Percentiles rank a stretch among this genome's conserved stretches.
These are phyloP conservation scores for Anagrus nilaparvatae DNA, from an alignment of 1,140 invertebrate genomes.

Conservation along the genomic window DNA sequence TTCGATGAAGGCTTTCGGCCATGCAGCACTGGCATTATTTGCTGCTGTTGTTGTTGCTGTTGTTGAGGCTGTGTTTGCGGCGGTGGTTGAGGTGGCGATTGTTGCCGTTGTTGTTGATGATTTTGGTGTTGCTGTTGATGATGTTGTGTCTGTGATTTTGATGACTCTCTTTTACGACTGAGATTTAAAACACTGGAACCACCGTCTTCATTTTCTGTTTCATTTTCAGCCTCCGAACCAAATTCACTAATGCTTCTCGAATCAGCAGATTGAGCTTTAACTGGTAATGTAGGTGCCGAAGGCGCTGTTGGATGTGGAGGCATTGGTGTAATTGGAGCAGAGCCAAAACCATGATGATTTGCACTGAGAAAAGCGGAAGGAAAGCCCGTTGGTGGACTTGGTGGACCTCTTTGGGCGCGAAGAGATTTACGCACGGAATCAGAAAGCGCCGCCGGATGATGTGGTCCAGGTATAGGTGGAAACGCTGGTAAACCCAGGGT, in stretches of 20 bases:
- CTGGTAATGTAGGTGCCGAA: conserved; percentile 28
- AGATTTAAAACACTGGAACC: conserved; percentile 59
- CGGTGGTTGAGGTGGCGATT: conserved; percentile 42
- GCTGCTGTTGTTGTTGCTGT: not conserved
- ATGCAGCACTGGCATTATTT: conserved; percentile 39
- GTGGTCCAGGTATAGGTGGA: conserved; percentile 50
- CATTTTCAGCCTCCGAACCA: conserved; percentile 43
- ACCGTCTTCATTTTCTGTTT: conserved; percentile 40
- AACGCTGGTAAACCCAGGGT: conserved; percentile 51
- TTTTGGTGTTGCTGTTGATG: conserved; percentile 16
- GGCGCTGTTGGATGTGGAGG: conserved; percentile 12
- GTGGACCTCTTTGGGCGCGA: conserved; percentile 33
- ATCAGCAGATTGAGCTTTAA: conserved; percentile 11
- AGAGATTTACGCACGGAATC: conserved; percentile 32
- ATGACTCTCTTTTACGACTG: conserved; percentile 39
- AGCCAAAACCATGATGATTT: conserved; percentile 29
- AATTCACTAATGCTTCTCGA: conserved; percentile 41
- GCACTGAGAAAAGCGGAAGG: conserved; percentile 30
- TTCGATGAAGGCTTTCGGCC: conserved; percentile 69
- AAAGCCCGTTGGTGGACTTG: conserved; percentile 34
- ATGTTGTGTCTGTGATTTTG: conserved; percentile 22
- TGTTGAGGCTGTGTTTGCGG: conserved; percentile 23
- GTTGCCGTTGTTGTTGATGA: conserved; percentile 5
- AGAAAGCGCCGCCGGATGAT: conserved; percentile 24
- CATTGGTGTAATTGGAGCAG: not conserved